Base-by-base conservation (phyloP, 2,888 invertebrate genomes). In the Xestia xanthographa region DNA sequence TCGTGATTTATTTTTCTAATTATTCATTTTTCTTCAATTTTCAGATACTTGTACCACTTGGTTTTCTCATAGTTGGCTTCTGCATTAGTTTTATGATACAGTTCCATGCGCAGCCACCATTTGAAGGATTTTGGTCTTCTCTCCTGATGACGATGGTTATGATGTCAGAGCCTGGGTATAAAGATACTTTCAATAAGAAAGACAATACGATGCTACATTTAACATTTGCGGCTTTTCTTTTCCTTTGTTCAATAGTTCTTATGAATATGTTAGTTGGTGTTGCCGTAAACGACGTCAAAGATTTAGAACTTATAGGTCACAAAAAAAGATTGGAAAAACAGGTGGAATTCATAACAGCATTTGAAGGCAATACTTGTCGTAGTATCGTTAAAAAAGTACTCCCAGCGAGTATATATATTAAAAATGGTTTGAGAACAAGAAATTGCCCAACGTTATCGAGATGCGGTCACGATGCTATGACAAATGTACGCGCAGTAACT, bases 131-230 rank as follows among this genome's bases (percentile, higher is more conserved):
- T 0, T 95, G 95, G 93, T 92, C 95, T 5, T 94, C 97, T 0
- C 87, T 97, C 4, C 93, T 97, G 8, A 97, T 97, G 86, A 97
- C 97, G 0, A 91, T 97, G 72, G 97, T 97, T 20, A 97, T 97
- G 97, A 97, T 97, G 97, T 97, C 97, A 60, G 97, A 97, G 81
- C 97, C 97, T 72, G 97, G 97, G 79, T 97, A 97, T 84, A 41
- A 58, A 29, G 58, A 58, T 20, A 58, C 29, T 29, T 29, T 58
- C 9, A 29, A 58, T 29, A 29, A 58, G 9, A 20, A 92, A 93
- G 26, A 89, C 92, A n/a, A n/a, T n/a, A 86, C 93, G 43, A 88
- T 97, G 65, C 93, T 96, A 1, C 93, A 97, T 66, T 70, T 97
- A 0, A 92, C 97, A 41, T 97, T 97, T 85, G 89, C 97, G 0